Evolutionary conservation across 2,113 vertebrate genomes (phyloP), one percentile per base, ranked within the genome.

Genomic region (Lepus americanus): DNA sequence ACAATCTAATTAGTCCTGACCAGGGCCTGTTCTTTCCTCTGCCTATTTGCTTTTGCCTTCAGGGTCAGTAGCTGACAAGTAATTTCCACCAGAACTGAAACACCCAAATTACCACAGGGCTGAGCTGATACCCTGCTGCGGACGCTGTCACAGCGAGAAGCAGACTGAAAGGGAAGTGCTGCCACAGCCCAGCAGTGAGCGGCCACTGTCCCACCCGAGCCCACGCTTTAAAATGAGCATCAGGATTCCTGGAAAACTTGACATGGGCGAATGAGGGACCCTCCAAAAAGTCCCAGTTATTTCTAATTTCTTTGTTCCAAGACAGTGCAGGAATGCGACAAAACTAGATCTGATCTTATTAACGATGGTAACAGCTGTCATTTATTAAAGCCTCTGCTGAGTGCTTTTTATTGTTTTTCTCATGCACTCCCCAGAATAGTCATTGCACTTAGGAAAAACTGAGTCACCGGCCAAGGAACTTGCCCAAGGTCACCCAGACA

Each of bases 31-130:
- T 92, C 76, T 93, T 86, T 63, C 86, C 70, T 73, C 72, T 81
- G 89, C 64, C 87, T 77, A 5, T 92, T 73, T 77, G 94, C 67
- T 79, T 94, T 83, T 92, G 92, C 90, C 94, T 84, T 87, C 79
- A 44, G 94, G 90, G n/a, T 91, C 81, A 76, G 31, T 90, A 87
- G 76, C 78, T 92, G 63, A 59, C n/a, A 95, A 29, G 25, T 77
- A 29, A 76, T 53, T 53, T 70, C 87, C 51, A 25, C 88, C 81
- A 79, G 73, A 76, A 78, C 53, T 87, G 77, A 90, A 84, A 80
- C 63, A 27, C 77, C 31, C 51, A 59, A 20, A 33, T 85, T 59
- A 74, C 77, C 27, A 3, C 49, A 9, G 63, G 93, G 27, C 89
- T 79, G 83, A 80, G 85, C 74, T 93, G 94, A 19, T 23, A 23